Conservation (phyloP, 2,797 vertebrate genomes). For the Steatocranus sp. region DNA sequence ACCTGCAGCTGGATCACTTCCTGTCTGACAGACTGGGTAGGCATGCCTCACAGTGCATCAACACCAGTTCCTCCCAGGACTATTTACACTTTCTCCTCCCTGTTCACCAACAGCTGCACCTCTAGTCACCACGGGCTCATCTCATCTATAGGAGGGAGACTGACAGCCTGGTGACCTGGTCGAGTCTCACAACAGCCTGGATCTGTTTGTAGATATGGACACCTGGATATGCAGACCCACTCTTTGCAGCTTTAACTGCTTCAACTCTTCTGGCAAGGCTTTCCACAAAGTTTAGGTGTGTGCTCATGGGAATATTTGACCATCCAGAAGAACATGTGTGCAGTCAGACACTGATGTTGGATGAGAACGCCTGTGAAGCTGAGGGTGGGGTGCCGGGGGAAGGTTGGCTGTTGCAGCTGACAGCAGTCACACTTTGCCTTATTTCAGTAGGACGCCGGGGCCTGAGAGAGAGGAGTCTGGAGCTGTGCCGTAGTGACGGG, state of each 20-base stretch:
- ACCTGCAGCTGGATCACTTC: neutral
- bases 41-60: neutral
- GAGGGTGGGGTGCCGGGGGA: neutral
- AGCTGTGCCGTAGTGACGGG: neutral
- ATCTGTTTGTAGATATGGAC: neutral
- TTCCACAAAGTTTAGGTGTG: accelerated
- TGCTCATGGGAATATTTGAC: neutral
- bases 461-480: neutral
- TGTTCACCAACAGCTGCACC: neutral
- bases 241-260: neutral
- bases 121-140: neutral
- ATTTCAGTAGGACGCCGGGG: accelerated
- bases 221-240: neutral
- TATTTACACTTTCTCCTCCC: neutral
- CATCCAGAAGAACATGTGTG: neutral
- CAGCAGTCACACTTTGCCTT: neutral
- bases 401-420: neutral
- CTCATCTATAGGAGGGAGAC: neutral
- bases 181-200: neutral
- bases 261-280: neutral
- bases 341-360: neutral
- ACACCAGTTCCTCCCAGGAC: neutral
- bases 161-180: neutral
- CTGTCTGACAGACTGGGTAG: neutral
- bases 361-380: neutral